phyloP scores from a whole-genome alignment of 2,113 vertebrate species.

The Hyaena hyaena region DNA sequence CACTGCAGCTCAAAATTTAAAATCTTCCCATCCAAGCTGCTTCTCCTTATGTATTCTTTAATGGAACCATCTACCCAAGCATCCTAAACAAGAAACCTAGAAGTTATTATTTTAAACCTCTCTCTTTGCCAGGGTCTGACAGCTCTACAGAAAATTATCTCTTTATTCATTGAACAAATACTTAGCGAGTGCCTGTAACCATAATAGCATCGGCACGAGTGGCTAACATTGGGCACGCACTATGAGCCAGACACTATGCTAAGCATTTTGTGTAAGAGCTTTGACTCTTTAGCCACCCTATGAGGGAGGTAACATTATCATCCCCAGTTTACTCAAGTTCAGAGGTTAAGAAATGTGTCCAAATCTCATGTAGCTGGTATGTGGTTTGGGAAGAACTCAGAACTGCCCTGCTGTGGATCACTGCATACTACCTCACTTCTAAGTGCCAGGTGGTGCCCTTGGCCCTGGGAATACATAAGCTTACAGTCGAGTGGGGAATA shows the following conservation, averaged over 20 bases:
- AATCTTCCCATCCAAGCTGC: neutral
- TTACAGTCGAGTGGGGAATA: neutral
- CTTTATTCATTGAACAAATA: neutral
- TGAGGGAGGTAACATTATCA: neutral
- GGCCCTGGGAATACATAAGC: neutral
- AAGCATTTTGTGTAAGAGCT: neutral
- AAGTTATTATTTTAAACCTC: neutral
- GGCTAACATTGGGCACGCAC: neutral
- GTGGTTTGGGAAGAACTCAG: neutral
- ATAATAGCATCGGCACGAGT: neutral
- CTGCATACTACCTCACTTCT: neutral
- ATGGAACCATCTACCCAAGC: neutral
- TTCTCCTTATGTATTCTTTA: neutral
- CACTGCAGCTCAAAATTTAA: neutral
- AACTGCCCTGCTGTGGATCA: neutral
- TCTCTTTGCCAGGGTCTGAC: neutral
- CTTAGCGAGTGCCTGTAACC: neutral
- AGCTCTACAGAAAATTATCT: neutral
- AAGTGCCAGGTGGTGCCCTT: neutral
- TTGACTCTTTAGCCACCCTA: neutral
- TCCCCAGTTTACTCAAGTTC: neutral
- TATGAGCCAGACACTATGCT: neutral
- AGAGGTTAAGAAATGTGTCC: slow-evolving; percentile 5
- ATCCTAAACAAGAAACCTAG: neutral
- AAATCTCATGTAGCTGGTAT: neutral